These are phyloP conservation scores for Drosophila leonis DNA, from an alignment of 2,888 invertebrate species.

Conservation along the genomic window DNA sequence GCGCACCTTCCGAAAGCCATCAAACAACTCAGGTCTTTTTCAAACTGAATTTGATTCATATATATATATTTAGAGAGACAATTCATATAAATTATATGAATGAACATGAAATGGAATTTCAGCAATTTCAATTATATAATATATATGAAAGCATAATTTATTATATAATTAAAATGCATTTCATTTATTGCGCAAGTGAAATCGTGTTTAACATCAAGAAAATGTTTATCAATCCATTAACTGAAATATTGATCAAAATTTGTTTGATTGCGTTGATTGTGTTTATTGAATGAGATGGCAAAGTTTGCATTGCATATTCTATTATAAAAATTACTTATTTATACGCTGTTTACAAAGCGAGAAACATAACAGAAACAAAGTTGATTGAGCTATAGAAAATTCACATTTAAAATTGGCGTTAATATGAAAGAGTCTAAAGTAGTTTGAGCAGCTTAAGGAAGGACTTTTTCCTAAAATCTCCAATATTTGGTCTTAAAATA, in stretches of 20 bases:
- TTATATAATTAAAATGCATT: not conserved
- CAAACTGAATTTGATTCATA: constrained; percentile 23
- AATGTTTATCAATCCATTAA: constrained; percentile 7
- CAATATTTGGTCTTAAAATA: no score
- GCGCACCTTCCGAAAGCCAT: constrained; percentile 10
- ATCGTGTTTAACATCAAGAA: not conserved
- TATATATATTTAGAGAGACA: not conserved
- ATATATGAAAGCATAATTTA: not conserved
- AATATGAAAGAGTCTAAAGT: not conserved
- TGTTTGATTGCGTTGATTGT: not conserved
- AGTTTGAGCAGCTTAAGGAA: not conserved
- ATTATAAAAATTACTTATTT: not conserved
- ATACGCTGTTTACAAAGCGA: not conserved
- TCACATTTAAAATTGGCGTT: not conserved
- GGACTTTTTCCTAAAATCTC: not conserved
- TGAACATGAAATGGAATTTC: not conserved
- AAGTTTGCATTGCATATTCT: not conserved
- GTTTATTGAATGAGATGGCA: not conserved
- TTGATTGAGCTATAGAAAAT: not conserved
- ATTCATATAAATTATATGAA: not conserved
- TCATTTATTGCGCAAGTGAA: not conserved
- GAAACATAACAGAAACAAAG: not conserved
- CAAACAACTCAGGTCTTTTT: not conserved
- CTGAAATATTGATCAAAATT: constrained; percentile 4
- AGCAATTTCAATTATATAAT: not conserved